Evolutionary conservation across 2,888 invertebrate species (phyloP).

Genomic region (Rhimphoctona megacephalus): DNA sequence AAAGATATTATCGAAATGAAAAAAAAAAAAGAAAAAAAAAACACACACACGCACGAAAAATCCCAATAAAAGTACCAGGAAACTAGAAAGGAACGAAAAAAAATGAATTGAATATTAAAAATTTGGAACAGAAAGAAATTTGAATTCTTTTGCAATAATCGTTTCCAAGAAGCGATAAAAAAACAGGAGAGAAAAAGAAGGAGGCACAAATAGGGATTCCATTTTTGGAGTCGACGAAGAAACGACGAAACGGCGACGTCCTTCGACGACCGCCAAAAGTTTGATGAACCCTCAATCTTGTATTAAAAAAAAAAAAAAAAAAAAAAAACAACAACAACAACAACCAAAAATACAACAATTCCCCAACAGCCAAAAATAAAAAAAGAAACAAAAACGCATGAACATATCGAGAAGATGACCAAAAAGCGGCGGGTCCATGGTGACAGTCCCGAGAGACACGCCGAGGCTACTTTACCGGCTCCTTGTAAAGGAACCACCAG

Average conservation of each 20-base stretch:
- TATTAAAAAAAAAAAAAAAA: conserved; percentile 14
- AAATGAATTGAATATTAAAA: no score
- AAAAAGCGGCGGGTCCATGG: conserved; percentile 66
- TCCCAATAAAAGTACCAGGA: not conserved
- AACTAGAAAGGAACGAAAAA: not conserved
- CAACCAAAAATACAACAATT: not conserved
- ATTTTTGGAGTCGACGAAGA: conserved; percentile 33
- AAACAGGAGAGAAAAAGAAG: not conserved
- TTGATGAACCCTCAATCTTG: conserved; percentile 77
- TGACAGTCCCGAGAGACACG: conserved; percentile 50
- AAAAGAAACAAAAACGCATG: conserved; percentile 50
- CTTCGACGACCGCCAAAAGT: conserved; percentile 80
- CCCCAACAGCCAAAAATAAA: conserved; percentile 40
- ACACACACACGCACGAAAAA: no score
- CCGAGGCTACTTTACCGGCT: conserved; percentile 46
- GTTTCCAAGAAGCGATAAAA: not conserved
- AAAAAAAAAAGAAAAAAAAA: not conserved
- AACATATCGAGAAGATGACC: conserved; percentile 49
- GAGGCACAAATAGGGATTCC: not conserved
- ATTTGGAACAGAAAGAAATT: not conserved
- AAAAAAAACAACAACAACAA: not conserved
- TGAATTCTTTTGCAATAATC: not conserved
- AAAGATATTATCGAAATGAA: not conserved
- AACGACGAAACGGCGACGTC: conserved; percentile 73
- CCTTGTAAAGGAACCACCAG: not conserved